Evolutionary conservation across 2,888 invertebrate species (phyloP), one percentile per base, ranked within the genome.

Genomic region (Pterobdella sp.): DNA sequence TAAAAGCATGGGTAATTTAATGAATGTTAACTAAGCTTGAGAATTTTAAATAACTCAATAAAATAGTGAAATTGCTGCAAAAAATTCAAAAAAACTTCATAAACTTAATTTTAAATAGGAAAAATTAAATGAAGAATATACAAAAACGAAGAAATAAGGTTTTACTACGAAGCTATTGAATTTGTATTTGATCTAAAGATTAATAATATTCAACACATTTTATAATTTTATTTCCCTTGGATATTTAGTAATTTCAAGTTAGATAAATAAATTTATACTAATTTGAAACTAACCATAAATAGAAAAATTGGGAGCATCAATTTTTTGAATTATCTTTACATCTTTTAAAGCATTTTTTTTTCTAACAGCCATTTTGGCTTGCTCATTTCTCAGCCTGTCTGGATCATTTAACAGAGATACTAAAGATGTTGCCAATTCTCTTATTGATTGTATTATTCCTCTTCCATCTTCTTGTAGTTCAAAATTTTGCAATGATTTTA

Each of bases 301-400:
- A 29, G 34, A 65, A 35, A 7, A 35, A 65, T 26, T 22, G 31
- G n/a, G n/a, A 65, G n/a, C 14, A 49, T n/a, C 18, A 14, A 49
- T n/a, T 49, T 49, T 18, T 49, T 18, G n/a, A 18, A 18, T 49
- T 49, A 18, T 49, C 52, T 18, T 65, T 35, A 65, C 34, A 4
- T 29, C n/a, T 4, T 32, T 65, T 65, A 7, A 31, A n/a, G 35
- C n/a, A 56, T 56, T 56, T 56, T 56, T 52, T 34, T 63, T 60
- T 22, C 26, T n/a, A 36, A 29, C 52, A 26, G 34, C 31, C 71
- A 71, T 71, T 29, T 63, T 71, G 0, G 71, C 32, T 32, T 63
- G 31, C 26, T 71, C 71, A 52, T 71, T 71, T 37, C 63, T 31
- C 63, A 71, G 71, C 34, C 71, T 32, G 36, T 63, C 52, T 63